Base-by-base conservation (phyloP, 2,888 invertebrate genomes). In the Ophraella communa region DNA sequence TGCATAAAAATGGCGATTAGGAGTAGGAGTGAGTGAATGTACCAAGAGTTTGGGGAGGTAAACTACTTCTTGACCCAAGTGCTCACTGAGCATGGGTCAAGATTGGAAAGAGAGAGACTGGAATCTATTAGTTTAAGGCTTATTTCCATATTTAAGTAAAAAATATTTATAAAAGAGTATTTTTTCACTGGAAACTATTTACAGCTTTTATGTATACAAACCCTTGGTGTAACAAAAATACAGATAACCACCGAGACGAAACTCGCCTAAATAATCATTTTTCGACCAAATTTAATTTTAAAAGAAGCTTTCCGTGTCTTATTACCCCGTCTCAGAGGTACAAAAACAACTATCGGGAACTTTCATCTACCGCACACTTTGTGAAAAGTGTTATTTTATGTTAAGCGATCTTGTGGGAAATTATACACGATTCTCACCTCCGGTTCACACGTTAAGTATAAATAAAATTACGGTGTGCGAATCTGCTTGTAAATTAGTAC, bases 341-440 rank as follows among this genome's bases (percentile, higher is more conserved):
- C 35, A 60, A 64, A 65, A 65, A 60, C 65, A 65, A 65, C 61
- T 65, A 65, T 65, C 61, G 47, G 44, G 27, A 61, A 65, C 44
- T 61, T 56, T 60, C 60, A 65, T 65, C 65, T 60, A 56, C 60
- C 24, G 61, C 61, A 65, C 67, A 53, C 73, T 70, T 66, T 65
- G 70, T 64, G 62, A 70, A 69, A 73, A 73, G 68, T 73, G 73
- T 75, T 73, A 76, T 77, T 77, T 74, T 75, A 74, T 75, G 76
- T 65, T 77, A 76, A 78, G 75, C 75, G 76, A 75, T 75, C 77
- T 76, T 73, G 73, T 67, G 76, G 77, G 76, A 77, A 78, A 78
- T 78, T 77, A 77, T 72, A 74, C 73, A 68, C 72, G 73, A 72
- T 75, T 73, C 70, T 66, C 70, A 66, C 69, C 62, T 69, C 65